Percentiles rank a stretch among this genome's conserved stretches.
These are phyloP conservation scores for Astatoreochromis straeleni DNA, from an alignment of 2,113 vertebrate genomes.

Conservation along the genomic window DNA sequence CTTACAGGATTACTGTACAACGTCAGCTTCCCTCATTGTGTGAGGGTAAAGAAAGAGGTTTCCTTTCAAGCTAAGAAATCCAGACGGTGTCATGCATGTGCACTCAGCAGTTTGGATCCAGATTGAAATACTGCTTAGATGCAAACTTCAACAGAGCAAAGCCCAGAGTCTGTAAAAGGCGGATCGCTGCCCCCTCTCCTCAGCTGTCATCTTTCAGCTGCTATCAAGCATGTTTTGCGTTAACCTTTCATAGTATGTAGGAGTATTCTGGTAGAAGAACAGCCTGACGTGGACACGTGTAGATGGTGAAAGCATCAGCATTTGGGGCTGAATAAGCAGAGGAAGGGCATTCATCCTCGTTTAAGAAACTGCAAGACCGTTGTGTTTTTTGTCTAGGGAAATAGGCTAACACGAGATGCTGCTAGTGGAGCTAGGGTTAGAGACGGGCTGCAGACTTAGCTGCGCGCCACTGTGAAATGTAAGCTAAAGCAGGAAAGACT, in stretches of 20 bases:
- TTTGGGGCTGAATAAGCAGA: not conserved
- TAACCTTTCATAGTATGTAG: not conserved
- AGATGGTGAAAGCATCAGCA: not conserved
- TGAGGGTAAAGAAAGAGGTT: not conserved
- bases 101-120: not conserved
- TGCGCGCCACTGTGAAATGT: fast-evolving
- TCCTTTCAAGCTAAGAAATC: not conserved
- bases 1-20: not conserved
- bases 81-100: not conserved
- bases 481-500: not conserved
- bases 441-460: not conserved
- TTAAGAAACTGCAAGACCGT: not conserved
- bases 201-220: not conserved
- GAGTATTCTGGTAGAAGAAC: not conserved
- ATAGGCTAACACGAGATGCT: not conserved
- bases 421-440: not conserved
- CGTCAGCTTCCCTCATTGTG: not conserved
- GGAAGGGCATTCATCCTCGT: not conserved
- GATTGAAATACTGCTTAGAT: not conserved
- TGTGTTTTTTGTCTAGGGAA: not conserved
- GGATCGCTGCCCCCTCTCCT: not conserved
- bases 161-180: not conserved
- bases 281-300: not conserved
- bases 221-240: not conserved
- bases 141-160: not conserved